phyloP scores from a whole-genome alignment of 2,797 vertebrate genomes.

The Pantherophis vulpinus region DNA sequence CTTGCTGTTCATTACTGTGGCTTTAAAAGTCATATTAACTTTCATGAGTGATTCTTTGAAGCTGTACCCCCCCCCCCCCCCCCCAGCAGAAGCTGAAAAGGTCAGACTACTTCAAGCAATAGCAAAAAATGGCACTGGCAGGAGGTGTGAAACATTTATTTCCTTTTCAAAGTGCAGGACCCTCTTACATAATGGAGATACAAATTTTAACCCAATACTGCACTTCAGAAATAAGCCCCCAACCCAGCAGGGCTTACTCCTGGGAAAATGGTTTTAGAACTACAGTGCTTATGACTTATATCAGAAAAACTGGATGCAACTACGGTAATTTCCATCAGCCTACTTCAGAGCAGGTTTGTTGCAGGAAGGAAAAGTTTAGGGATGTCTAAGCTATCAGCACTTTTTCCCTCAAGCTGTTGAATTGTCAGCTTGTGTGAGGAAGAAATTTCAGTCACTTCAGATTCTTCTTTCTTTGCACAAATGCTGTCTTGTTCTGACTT shows the following conservation, averaged over 20 bases:
- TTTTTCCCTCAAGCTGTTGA: background rate
- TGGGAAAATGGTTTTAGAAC: background rate
- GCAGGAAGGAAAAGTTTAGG: background rate
- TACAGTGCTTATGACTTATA: background rate
- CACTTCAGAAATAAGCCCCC: background rate
- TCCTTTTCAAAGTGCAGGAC: background rate
- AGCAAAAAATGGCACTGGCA: background rate
- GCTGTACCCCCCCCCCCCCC: rapidly evolving
- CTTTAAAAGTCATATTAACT: background rate
- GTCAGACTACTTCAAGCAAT: background rate
- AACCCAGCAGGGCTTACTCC: background rate
- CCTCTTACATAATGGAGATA: background rate
- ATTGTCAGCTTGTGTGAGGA: background rate
- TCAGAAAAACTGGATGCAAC: background rate
- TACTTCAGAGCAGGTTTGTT: background rate
- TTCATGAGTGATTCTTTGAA: background rate
- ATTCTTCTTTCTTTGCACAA: background rate
- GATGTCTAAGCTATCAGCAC: background rate
- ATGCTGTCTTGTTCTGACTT: background rate
- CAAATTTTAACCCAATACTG: background rate
- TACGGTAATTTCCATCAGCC: background rate
- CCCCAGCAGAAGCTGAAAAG: background rate
- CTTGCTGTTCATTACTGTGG: background rate
- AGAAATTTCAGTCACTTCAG: background rate
- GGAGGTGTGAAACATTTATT: background rate